Conservation (phyloP, 2,888 invertebrate genomes). For the Acleris holmiana region DNA sequence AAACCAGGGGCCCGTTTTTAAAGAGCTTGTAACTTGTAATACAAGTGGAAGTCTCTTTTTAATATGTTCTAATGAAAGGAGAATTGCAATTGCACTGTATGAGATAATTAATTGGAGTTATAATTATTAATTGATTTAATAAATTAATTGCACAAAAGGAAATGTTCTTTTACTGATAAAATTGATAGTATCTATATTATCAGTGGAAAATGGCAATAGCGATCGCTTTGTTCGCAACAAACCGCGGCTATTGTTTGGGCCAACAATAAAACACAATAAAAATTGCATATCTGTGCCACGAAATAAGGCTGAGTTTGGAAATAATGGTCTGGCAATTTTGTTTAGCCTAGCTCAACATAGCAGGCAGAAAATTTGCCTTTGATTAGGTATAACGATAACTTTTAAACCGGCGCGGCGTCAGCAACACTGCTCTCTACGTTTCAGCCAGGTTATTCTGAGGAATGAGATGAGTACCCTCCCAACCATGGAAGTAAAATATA, state of each 20-base stretch:
- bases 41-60: too few species aligned
- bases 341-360: too few species aligned
- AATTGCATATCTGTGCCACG: slow-evolving; percentile 56
- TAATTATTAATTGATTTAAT: slow-evolving; percentile 12
- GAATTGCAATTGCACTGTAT: slow-evolving; percentile 1
- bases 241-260: slow-evolving; percentile 51
- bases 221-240: slow-evolving; percentile 63
- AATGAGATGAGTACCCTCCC: too few species aligned
- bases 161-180: neutral
- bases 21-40: too few species aligned
- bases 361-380: too few species aligned
- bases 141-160: slow-evolving; percentile 12
- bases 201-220: slow-evolving; percentile 56
- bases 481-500: too few species aligned
- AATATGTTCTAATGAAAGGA: too few species aligned
- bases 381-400: too few species aligned
- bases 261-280: slow-evolving; percentile 63
- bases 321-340: neutral
- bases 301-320: slow-evolving; percentile 45
- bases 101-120: neutral
- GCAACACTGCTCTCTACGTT: too few species aligned
- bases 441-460: too few species aligned
- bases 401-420: too few species aligned
- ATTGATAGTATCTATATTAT: slow-evolving; percentile 25
- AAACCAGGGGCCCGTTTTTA: too few species aligned